These are phyloP conservation scores for Sebastes fasciatus DNA, from an alignment of 2,113 vertebrate species.

Conservation along the genomic window DNA sequence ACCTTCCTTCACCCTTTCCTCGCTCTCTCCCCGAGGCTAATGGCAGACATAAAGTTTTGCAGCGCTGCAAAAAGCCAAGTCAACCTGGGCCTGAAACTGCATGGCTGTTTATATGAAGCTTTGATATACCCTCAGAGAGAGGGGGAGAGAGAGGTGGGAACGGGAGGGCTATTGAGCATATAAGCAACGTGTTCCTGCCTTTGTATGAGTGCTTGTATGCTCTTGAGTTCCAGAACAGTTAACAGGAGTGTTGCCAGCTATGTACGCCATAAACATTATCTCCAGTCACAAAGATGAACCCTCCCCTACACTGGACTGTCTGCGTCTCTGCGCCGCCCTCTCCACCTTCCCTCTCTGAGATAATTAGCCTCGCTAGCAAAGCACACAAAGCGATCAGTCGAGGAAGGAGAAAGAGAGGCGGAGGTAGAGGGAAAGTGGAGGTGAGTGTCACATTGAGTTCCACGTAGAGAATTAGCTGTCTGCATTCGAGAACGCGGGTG, in stretches of 20 bases:
- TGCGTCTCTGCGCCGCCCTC: slow-evolving; percentile 16
- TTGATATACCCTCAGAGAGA: slow-evolving; percentile 40
- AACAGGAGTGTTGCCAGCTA: not conserved
- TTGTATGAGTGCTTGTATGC: slow-evolving; percentile 17
- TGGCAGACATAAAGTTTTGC: slow-evolving; percentile 56
- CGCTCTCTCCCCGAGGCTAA: slow-evolving; percentile 39
- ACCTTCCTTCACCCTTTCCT: slow-evolving; percentile 46
- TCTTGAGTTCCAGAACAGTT: slow-evolving; percentile 12
- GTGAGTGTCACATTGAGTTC: slow-evolving; percentile 9
- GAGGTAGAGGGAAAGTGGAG: slow-evolving; percentile 20
- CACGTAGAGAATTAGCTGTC: slow-evolving; percentile 10
- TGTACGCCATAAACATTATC: slow-evolving; percentile 29
- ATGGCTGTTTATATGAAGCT: slow-evolving; percentile 33
- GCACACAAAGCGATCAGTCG: slow-evolving; percentile 1
- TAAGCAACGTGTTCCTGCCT: slow-evolving; percentile 11
- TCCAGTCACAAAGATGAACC: slow-evolving; percentile 30
- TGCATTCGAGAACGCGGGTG: slow-evolving; percentile 5
- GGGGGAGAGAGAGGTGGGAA: slow-evolving; percentile 27
- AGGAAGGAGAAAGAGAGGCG: slow-evolving; percentile 13
- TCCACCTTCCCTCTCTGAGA: slow-evolving; percentile 12
- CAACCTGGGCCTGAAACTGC: slow-evolving; percentile 44
- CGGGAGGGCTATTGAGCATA: slow-evolving; percentile 1
- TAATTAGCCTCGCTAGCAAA: slow-evolving; percentile 45
- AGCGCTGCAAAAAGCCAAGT: slow-evolving; percentile 50
- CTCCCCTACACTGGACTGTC: not conserved